Evolutionary conservation across 2,113 vertebrate species (phyloP), one percentile per base, ranked within the genome.

Genomic region (Ptilonorhynchus violaceus): DNA sequence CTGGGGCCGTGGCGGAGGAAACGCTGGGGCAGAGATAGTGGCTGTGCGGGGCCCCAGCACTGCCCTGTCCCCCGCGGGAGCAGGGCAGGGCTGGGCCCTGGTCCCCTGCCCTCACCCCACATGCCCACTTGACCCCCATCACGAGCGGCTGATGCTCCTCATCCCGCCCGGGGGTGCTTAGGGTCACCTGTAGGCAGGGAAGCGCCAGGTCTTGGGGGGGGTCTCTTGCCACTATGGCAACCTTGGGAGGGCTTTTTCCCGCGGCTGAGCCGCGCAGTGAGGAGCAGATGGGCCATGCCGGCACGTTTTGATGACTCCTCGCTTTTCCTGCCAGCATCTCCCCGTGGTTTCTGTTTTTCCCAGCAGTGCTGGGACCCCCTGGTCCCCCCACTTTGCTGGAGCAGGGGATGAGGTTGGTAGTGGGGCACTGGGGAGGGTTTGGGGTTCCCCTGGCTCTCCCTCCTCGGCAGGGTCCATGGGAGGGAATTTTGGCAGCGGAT

Each of bases 321-420:
- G 8, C 62, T 67, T 83, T 85, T 83, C 76, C 72, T 79, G 85
- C 67, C 89, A 37, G 85, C 63, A 69, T 83, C 66, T 82, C 76
- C 66, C 44, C 20, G 44, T 15, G 49, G n/a, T 91, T 93, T 88
- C 75, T 85, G 80, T 77, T 86, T 49, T 44, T 82, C 16, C 10
- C 53, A 37, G 86, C 49, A n/a, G 17, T 7, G 15, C 35, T 16
- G 68, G 58, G 42, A 50, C 55, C 15, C 21, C 22, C 18, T 0
- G 12, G 6, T 39, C 49, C 16, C 66, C 35, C 39, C 50, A 5
- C 46, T 2, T 9, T 35, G 55, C 73, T 23, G 72, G 44, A 30
- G 33, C 23, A 4, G 59, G 44, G 58, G 19, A 37, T 46, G 79
- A 77, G 53, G 58, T 33, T 28, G 2, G 17, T 23, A 49, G 20